A percentile compares a stretch with the other conserved stretches of the same genome.
These are phyloP conservation scores for Ctenochaetus hawaiiensis DNA, from an alignment of 2,797 vertebrate genomes.

Conservation along the genomic window DNA sequence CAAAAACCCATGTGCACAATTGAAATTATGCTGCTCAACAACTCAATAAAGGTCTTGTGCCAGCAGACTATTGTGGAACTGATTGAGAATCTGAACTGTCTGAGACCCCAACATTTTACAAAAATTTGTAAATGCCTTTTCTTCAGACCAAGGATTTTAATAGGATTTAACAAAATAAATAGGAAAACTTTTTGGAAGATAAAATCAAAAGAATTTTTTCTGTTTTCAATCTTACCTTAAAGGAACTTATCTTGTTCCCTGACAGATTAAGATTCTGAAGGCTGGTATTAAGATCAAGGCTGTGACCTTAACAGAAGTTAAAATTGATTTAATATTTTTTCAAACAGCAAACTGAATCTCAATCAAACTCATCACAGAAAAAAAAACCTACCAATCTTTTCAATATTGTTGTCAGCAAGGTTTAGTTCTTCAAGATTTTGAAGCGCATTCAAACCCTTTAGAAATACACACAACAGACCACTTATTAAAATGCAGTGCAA, in stretches of 20 bases:
- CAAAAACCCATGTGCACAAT: conserved; percentile 32
- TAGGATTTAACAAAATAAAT: conserved; percentile 43
- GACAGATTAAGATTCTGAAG: conserved; percentile 91
- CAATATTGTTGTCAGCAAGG: conserved; percentile 88
- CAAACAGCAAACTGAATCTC: conserved; percentile 21
- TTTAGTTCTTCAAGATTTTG: conserved; percentile 89
- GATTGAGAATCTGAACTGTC: conserved; percentile 51
- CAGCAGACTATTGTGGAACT: conserved; percentile 28
- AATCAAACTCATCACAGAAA: conserved; percentile 30
- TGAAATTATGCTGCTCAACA: conserved; percentile 44
- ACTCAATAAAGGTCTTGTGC: conserved; percentile 31
- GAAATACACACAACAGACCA: neutral
- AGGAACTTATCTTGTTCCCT: conserved; percentile 90
- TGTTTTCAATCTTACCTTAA: conserved; percentile 86
- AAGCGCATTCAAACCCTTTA: conserved; percentile 84
- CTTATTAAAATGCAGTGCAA: neutral
- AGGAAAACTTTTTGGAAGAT: conserved; percentile 38
- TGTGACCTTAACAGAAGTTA: conserved; percentile 70
- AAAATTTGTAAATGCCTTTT: conserved; percentile 39
- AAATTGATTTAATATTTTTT: conserved; percentile 22
- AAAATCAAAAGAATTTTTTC: conserved; percentile 45
- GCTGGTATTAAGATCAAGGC: conserved; percentile 86
- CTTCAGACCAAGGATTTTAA: conserved; percentile 63
- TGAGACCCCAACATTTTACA: conserved; percentile 40
- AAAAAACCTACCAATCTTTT: conserved; percentile 85